Evolutionary conservation across 2,113 vertebrate genomes (phyloP).

Genomic region (Calyptommatus sinebrachiatus): DNA sequence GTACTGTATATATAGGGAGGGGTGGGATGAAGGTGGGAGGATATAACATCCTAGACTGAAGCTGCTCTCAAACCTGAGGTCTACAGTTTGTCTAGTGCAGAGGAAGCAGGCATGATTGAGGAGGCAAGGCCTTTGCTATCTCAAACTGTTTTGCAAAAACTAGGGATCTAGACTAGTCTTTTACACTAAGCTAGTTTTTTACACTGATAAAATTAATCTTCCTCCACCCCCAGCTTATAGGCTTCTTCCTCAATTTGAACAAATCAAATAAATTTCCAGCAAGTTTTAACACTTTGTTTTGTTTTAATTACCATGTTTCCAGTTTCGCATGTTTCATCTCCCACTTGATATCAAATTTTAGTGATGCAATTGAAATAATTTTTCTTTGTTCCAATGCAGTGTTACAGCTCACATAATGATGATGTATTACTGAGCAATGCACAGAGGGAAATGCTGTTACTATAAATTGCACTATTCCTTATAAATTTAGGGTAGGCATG

Average conservation of each 20-base stretch:
- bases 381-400: neutral
- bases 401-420: neutral
- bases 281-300: neutral
- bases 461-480: neutral
- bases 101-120: no score
- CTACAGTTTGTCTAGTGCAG: no score
- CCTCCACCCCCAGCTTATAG: neutral
- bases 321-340: neutral
- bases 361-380: neutral
- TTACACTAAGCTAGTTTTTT: neutral
- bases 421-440: no score
- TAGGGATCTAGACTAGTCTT: neutral
- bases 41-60: no score
- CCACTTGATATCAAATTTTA: neutral
- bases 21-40: no score
- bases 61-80: no score
- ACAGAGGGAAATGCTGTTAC: no score
- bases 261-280: neutral
- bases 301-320: neutral
- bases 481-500: conserved; percentile 29
- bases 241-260: neutral
- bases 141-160: no score
- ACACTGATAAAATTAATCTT: neutral
- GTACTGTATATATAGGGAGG: neutral
- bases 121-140: no score